Conservation (phyloP, 2,113 vertebrate genomes). For the Poecilia latipinna region DNA sequence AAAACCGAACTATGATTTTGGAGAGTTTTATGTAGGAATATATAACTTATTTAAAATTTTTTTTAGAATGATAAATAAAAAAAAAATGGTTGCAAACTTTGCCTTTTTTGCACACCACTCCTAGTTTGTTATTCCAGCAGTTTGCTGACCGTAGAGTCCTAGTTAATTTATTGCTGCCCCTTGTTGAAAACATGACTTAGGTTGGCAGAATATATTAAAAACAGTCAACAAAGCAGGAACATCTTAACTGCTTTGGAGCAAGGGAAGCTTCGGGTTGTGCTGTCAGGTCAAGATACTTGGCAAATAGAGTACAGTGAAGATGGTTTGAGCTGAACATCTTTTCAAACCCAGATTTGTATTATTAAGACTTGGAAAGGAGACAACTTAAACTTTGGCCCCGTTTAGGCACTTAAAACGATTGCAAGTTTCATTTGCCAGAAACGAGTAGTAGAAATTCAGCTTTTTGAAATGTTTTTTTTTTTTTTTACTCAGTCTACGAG, state of each 20-base stretch:
- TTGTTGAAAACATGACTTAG: slow-evolving; percentile 11
- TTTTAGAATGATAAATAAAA: too few species aligned
- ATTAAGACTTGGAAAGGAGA: neutral
- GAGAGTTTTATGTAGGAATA: neutral
- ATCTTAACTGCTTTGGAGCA: slow-evolving; percentile 15
- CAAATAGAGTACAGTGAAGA: slow-evolving; percentile 1
- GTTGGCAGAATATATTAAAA: slow-evolving; percentile 29
- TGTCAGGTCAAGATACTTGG: neutral
- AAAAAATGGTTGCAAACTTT: neutral
- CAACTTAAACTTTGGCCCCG: neutral
- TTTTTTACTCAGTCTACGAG: neutral
- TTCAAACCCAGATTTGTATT: slow-evolving; percentile 10
- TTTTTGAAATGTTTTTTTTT: slow-evolving; percentile 2
- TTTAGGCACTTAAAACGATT: slow-evolving; percentile 11
- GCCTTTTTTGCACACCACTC: neutral
- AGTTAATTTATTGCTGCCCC: slow-evolving; percentile 27
- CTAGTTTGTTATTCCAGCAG: slow-evolving; percentile 26
- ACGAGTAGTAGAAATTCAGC: slow-evolving; percentile 1
- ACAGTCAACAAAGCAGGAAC: slow-evolving; percentile 11
- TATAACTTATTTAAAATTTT: too few species aligned
- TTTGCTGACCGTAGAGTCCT: slow-evolving; percentile 6
- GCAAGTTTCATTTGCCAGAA: slow-evolving; percentile 11
- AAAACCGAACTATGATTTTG: neutral
- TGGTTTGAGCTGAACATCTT: slow-evolving; percentile 8
- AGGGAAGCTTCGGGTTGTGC: slow-evolving; percentile 13